Percentiles rank a stretch among this genome's conserved stretches.
phyloP scores from a whole-genome alignment of 92 coral and sea anemone species.

The Umimayanthus kanabou region DNA sequence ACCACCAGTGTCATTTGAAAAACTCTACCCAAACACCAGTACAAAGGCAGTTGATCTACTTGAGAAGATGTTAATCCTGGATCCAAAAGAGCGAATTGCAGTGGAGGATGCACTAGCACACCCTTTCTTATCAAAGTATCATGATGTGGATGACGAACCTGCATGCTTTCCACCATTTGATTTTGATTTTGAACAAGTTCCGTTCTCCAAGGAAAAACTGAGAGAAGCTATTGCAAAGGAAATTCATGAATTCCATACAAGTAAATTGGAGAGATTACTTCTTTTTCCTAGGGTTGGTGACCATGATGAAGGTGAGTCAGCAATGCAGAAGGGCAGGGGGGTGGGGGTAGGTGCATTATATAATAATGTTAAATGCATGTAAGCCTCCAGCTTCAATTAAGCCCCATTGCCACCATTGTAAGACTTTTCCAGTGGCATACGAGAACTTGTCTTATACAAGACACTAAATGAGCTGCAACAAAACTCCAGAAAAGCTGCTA shows the following conservation, averaged over 20 bases:
- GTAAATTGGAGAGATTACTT: slow-evolving; percentile 50
- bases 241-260: slow-evolving; percentile 74
- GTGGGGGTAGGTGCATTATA: too few relatives aligned
- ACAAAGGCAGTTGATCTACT: slow-evolving; percentile 78
- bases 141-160: slow-evolving; percentile 93
- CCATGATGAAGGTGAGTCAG: background rate
- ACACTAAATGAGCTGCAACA: too few relatives aligned
- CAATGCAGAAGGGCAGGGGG: too few relatives aligned
- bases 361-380: too few relatives aligned
- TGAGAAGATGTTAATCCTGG: slow-evolving; percentile 83
- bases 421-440: too few relatives aligned
- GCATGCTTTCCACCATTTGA: slow-evolving; percentile 83
- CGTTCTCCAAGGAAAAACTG: slow-evolving; percentile 78
- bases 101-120: slow-evolving; percentile 87
- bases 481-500: too few relatives aligned
- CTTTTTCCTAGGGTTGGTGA: slow-evolving; percentile 38
- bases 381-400: too few relatives aligned
- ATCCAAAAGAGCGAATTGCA: slow-evolving; percentile 81
- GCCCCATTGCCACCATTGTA: too few relatives aligned
- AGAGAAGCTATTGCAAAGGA: slow-evolving; percentile 83
- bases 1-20: slow-evolving; percentile 74
- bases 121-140: slow-evolving; percentile 77
- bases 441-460: too few relatives aligned
- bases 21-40: slow-evolving; percentile 78
- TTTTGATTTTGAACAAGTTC: slow-evolving; percentile 86